A percentile compares a stretch with the other conserved stretches of the same genome.
phyloP scores from a whole-genome alignment of 1,140 invertebrate genomes.

The Saccostrea glomerata region DNA sequence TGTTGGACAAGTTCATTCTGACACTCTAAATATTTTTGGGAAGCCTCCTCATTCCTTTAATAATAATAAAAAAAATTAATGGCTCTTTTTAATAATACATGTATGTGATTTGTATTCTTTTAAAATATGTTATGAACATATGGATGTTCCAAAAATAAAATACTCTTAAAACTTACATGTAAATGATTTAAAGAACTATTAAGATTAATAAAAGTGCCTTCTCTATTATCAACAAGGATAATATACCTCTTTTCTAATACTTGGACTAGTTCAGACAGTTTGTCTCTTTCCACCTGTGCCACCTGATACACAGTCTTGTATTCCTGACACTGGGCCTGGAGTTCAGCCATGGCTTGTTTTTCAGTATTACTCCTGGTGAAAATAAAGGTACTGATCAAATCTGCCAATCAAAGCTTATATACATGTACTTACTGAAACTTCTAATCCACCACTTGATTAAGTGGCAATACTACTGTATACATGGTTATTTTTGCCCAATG shows the following conservation, averaged over 20 bases:
- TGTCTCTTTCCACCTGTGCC: conserved; percentile 74
- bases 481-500: too few relatives aligned
- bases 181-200: background rate
- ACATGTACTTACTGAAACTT: too few relatives aligned
- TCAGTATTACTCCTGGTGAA: conserved; percentile 57
- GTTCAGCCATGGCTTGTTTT: conserved; percentile 59
- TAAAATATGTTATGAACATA: background rate
- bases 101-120: background rate
- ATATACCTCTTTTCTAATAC: conserved; percentile 73
- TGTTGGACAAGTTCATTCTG: conserved; percentile 72
- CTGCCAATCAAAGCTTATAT: too few relatives aligned
- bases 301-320: conserved; percentile 70
- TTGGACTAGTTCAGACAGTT: conserved; percentile 74
- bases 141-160: background rate
- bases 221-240: background rate
- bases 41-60: background rate
- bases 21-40: conserved; percentile 52
- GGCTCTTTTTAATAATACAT: background rate
- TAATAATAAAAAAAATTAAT: background rate
- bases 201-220: background rate
- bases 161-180: background rate
- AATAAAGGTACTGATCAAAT: background rate
- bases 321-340: conserved; percentile 74
- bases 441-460: too few relatives aligned
- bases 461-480: too few relatives aligned